Percentiles rank a stretch among this genome's conserved stretches.
These are phyloP conservation scores for Centruroides sculpturatus DNA, from an alignment of 1,140 invertebrate species.

Conservation along the genomic window DNA sequence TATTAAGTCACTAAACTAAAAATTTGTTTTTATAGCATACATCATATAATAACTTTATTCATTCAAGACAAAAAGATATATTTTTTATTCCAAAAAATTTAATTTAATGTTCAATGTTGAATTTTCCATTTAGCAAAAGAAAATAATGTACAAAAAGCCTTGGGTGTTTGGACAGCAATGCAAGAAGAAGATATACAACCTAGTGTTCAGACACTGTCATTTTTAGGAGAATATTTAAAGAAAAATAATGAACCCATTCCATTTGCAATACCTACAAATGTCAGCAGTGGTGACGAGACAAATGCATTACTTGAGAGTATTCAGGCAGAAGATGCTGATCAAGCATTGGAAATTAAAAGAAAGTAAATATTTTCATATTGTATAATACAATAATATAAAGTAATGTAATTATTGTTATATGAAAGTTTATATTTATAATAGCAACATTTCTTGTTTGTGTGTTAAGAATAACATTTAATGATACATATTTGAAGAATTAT, in stretches of 20 bases:
- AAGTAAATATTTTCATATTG: slow-evolving; percentile 23
- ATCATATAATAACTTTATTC: too few relatives aligned
- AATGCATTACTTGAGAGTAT: slow-evolving; percentile 17
- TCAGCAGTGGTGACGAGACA: slow-evolving; percentile 10
- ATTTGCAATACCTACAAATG: slow-evolving; percentile 40
- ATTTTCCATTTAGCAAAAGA: slow-evolving; percentile 19
- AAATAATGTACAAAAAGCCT: slow-evolving; percentile 50
- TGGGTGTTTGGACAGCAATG: slow-evolving; percentile 58
- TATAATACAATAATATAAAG: slow-evolving; percentile 19
- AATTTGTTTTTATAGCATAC: too few relatives aligned
- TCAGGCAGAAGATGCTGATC: slow-evolving; percentile 33
- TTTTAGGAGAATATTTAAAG: slow-evolving; percentile 47
- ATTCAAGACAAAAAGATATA: too few relatives aligned
- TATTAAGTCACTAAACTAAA: too few relatives aligned
- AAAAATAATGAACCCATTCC: slow-evolving; percentile 47
- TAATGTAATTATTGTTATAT: background rate
- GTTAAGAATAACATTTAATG: too few relatives aligned
- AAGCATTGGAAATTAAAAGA: slow-evolving; percentile 34
- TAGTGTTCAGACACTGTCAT: slow-evolving; percentile 45
- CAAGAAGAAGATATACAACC: slow-evolving; percentile 63
- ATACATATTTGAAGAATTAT: too few relatives aligned
- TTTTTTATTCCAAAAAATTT: too few relatives aligned
- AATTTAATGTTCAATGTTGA: too few relatives aligned
- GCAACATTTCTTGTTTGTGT: too few relatives aligned
- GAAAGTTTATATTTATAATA: too few relatives aligned